phyloP scores from a whole-genome alignment of 2,888 invertebrate genomes.

The Arge pagana region DNA sequence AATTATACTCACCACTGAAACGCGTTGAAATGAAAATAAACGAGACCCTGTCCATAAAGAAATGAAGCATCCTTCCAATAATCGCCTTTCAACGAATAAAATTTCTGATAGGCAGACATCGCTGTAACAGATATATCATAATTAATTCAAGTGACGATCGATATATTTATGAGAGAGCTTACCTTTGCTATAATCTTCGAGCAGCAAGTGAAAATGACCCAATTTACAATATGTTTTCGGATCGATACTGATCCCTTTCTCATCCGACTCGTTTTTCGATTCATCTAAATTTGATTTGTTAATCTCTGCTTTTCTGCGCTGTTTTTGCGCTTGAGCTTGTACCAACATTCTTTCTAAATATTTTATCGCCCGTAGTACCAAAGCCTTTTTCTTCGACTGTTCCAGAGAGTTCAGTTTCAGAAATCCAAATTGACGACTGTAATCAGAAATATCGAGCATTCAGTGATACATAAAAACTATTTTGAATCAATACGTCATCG shows the following conservation, averaged over 20 bases:
- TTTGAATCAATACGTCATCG: neutral
- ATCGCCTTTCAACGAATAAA: conserved; percentile 75
- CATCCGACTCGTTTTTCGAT: conserved; percentile 56
- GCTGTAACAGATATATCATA: conserved; percentile 68
- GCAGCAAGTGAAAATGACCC: conserved; percentile 91
- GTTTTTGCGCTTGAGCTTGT: conserved; percentile 72
- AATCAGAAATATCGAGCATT: no score
- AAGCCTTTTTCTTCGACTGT: conserved; percentile 77
- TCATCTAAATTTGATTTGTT: conserved; percentile 43
- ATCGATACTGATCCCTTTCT: conserved; percentile 77
- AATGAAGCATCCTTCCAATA: conserved; percentile 91
- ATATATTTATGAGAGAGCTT: conserved; percentile 34
- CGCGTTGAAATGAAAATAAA: conserved; percentile 95
- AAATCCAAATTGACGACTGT: conserved; percentile 90
- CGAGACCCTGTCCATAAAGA: conserved; percentile 92
- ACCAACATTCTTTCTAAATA: conserved; percentile 84
- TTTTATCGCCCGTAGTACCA: conserved; percentile 81
- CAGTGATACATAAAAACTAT: neutral
- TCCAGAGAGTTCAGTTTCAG: conserved; percentile 80
- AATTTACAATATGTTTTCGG: conserved; percentile 92
- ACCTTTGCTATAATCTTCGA: conserved; percentile 96
- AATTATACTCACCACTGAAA: conserved; percentile 95
- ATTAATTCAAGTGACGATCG: neutral
- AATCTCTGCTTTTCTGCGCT: conserved; percentile 50
- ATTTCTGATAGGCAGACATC: conserved; percentile 96